A percentile compares a stretch with the other conserved stretches of the same genome.
phyloP scores from a whole-genome alignment of 2,797 vertebrate genomes.

The Melanotaenia pygmaea region DNA sequence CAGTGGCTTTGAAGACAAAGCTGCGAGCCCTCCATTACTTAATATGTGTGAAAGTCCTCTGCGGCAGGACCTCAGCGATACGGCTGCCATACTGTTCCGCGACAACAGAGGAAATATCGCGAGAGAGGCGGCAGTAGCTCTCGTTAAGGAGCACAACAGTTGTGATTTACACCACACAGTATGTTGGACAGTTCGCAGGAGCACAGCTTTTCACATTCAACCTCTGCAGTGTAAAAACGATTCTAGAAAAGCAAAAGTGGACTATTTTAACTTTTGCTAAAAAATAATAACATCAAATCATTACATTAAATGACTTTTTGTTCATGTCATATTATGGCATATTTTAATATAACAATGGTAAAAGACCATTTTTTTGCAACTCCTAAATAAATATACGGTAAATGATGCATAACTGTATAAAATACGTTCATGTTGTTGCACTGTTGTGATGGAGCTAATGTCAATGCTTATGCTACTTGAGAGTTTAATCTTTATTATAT shows the following conservation, averaged over 20 bases:
- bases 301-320: not conserved
- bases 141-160: slow-evolving; percentile 1
- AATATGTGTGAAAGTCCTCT: slow-evolving; percentile 78
- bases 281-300: not conserved
- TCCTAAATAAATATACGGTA: not conserved
- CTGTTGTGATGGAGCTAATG: not conserved
- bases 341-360: not conserved
- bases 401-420: not conserved
- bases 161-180: slow-evolving; percentile 7
- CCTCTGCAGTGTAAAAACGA: not conserved
- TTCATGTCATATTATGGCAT: not conserved
- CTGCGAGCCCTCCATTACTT: slow-evolving; percentile 61
- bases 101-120: slow-evolving; percentile 66
- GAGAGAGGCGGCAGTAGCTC: slow-evolving; percentile 40
- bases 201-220: too few relatives aligned
- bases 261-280: not conserved
- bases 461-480: not conserved
- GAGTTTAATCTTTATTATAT: too few relatives aligned
- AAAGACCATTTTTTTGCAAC: not conserved
- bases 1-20: slow-evolving; percentile 43
- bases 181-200: not conserved
- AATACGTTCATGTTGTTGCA: not conserved
- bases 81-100: slow-evolving; percentile 81
- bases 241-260: not conserved
- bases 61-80: slow-evolving; percentile 75